phyloP scores from a whole-genome alignment of 1,140 invertebrate species.

The Drusus annulatus region DNA sequence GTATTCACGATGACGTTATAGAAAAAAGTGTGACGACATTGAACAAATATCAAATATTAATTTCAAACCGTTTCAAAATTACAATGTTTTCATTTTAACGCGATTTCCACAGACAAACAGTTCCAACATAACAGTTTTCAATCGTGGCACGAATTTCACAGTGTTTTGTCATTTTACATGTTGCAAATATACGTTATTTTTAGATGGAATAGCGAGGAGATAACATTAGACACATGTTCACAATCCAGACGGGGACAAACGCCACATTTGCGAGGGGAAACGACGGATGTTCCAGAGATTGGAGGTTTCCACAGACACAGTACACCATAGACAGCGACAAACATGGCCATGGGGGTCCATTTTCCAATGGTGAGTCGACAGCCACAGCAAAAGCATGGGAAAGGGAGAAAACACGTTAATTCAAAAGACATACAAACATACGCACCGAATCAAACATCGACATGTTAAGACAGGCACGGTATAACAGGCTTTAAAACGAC shows the following conservation, averaged over 20 bases:
- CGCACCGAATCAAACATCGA: too few relatives aligned
- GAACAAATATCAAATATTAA: too few relatives aligned
- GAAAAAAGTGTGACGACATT: too few relatives aligned
- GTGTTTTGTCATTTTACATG: too few relatives aligned
- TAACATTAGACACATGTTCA: not conserved
- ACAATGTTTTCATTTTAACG: too few relatives aligned
- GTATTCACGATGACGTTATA: too few relatives aligned
- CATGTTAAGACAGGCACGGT: too few relatives aligned
- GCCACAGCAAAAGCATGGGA: constrained; percentile 18
- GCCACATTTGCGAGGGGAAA: not conserved
- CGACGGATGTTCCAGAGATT: not conserved
- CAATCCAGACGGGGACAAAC: not conserved
- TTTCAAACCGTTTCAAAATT: too few relatives aligned
- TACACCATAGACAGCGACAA: constrained; percentile 14
- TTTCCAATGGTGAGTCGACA: constrained; percentile 16
- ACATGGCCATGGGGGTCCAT: constrained; percentile 10
- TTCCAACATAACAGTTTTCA: not conserved
- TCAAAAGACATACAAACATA: not conserved
- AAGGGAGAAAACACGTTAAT: constrained; percentile 5
- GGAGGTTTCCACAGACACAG: not conserved
- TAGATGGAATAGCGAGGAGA: too few relatives aligned
- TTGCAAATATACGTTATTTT: too few relatives aligned
- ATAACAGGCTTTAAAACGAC: too few relatives aligned
- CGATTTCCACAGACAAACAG: not conserved
- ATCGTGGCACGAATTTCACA: too few relatives aligned